Evolutionary conservation across 1,140 invertebrate species (phyloP).

Genomic region (Dreissena polymorpha): DNA sequence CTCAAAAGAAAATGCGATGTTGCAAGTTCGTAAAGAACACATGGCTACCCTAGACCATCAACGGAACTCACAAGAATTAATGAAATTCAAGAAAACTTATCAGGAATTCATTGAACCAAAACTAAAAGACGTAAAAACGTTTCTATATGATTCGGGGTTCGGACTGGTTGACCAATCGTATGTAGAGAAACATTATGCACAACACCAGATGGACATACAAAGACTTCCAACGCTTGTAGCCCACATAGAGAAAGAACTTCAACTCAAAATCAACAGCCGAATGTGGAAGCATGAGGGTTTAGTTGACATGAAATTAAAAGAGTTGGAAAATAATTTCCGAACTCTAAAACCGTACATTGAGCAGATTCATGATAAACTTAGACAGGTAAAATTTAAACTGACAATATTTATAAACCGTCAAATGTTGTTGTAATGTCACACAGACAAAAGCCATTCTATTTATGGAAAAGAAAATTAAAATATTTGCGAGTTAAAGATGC

Average conservation of each 20-base stretch:
- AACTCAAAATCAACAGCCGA: constrained; percentile 15
- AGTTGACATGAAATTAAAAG: constrained; percentile 15
- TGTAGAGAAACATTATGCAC: constrained; percentile 16
- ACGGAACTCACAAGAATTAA: constrained; percentile 9
- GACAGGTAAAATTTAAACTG: constrained; percentile 25
- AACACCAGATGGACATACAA: constrained; percentile 25
- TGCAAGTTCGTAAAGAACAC: not conserved
- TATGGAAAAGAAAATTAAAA: not conserved
- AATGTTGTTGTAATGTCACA: not conserved
- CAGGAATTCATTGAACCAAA: constrained; percentile 21
- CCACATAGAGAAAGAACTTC: constrained; percentile 17
- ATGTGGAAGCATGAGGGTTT: not conserved
- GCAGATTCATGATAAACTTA: not conserved
- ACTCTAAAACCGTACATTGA: constrained; percentile 20
- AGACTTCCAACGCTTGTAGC: not conserved
- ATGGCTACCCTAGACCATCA: not conserved
- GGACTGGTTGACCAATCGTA: not conserved
- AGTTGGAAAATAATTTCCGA: constrained; percentile 14
- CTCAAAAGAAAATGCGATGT: not conserved
- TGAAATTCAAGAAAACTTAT: constrained; percentile 25
- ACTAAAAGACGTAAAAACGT: constrained; percentile 12
- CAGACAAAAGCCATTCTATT: not conserved
- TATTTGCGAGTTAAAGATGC: not conserved
- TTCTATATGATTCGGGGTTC: constrained; percentile 13
- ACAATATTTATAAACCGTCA: not conserved